A percentile compares a stretch with the other conserved stretches of the same genome.
phyloP scores from a whole-genome alignment of 2,797 vertebrate species.

The Chaetodon trifasciatus region DNA sequence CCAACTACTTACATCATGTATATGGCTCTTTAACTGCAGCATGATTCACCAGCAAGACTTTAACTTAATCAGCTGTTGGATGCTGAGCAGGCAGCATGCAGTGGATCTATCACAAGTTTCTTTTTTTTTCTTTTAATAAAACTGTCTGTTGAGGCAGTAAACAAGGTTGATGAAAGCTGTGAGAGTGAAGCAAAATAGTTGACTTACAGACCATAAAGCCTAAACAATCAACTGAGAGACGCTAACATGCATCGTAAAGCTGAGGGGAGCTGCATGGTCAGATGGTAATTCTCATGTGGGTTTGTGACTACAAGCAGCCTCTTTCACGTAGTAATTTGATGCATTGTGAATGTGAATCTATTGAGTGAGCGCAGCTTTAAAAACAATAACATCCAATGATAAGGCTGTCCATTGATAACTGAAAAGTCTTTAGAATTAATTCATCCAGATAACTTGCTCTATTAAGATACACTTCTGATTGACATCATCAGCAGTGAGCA shows the following conservation, averaged over 20 bases:
- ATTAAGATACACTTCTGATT: conserved; percentile 28
- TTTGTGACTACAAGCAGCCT: not conserved
- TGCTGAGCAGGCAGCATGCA: not conserved
- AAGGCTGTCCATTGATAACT: not conserved
- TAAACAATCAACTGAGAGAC: not conserved
- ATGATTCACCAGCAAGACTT: not conserved
- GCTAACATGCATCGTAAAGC: not conserved
- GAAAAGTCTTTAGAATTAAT: no score
- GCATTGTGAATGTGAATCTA: not conserved
- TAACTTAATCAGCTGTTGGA: not conserved
- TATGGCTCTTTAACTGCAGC: not conserved
- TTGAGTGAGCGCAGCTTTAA: conserved; percentile 1
- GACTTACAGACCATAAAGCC: not conserved
- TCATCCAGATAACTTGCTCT: not conserved
- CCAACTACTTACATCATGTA: no score
- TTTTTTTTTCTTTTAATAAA: not conserved
- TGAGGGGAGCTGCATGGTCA: not conserved
- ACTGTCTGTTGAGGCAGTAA: not conserved
- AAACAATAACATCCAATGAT: not conserved
- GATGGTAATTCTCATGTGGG: not conserved
- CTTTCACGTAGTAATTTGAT: not conserved
- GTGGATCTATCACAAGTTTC: not conserved
- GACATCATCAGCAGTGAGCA: conserved; percentile 36
- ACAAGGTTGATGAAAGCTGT: not conserved
- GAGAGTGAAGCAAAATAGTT: not conserved